Base-by-base conservation (phyloP, 2,113 vertebrate genomes). In the Canis aureus region DNA sequence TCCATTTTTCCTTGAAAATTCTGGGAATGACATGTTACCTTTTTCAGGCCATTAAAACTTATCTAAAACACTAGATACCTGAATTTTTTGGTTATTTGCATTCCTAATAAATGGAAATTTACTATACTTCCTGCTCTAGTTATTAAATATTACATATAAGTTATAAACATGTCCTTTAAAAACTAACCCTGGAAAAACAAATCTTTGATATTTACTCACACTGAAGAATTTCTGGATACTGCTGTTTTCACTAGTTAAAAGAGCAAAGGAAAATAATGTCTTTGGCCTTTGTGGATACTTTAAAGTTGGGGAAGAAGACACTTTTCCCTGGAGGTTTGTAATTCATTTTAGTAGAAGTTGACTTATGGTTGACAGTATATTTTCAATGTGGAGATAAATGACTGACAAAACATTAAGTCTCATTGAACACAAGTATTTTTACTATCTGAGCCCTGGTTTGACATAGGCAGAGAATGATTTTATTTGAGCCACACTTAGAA, bases 351-450 rank as follows among this genome's bases (percentile, higher is more conserved):
- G 60, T 80, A 92, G 51, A 96, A 8, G 0, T 76, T 94, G 92
- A 60, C 43, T 92, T 64, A 16, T 96, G 96, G 38, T 51, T 95
- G 71, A 95, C 35, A 96, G 19, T 64, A 1, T 91, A 53, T 97
- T 98, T 97, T 97, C 83, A 97, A 23, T 80, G 27, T 59, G 92
- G 96, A 97, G n/a, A 91, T 49, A 98, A 98, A 97, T 96, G 83
- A 11, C 96, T 96, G 89, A 96, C 97, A 98, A 98, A 97, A 57
- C 1, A 76, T 95, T 84, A 95, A 97, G 84, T 69, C n/a, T 22
- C 92, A 32, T 12, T 98, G 95, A 98, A 57, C 64, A 96, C 1
- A 38, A 51, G 35, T 91, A 51, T 95, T 98, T 57, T 97, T 97
- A n/a, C 64, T 80, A 79, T 55, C 43, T 78, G 81, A 98, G 22